Percentiles rank a stretch among this genome's conserved stretches.
Evolutionary conservation across 2,113 vertebrate genomes (phyloP).

Genomic region (Shinisaurus crocodilurus): DNA sequence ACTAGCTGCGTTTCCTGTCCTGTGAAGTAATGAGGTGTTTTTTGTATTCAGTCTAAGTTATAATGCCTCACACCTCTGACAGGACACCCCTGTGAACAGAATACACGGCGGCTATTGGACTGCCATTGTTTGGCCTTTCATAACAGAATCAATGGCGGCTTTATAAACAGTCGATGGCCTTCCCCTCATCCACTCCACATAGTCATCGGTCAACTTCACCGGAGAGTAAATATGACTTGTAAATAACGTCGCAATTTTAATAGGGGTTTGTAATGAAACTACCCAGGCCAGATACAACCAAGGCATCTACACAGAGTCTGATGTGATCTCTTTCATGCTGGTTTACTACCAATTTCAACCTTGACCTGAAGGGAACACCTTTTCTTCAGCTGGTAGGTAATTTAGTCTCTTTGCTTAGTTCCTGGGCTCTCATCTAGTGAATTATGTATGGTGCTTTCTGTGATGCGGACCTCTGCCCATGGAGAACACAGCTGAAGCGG

Average conservation of each 20-base stretch:
- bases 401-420: slow-evolving; percentile 79
- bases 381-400: slow-evolving; percentile 78
- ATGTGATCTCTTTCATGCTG: slow-evolving; percentile 48
- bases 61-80: slow-evolving; percentile 53
- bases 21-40: slow-evolving; percentile 57
- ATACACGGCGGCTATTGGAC: slow-evolving; percentile 15
- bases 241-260: slow-evolving; percentile 38
- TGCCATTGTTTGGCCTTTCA: slow-evolving; percentile 24
- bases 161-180: slow-evolving; percentile 36
- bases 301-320: slow-evolving; percentile 36
- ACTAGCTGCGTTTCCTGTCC: slow-evolving; percentile 57
- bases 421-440: slow-evolving; percentile 81
- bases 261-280: slow-evolving; percentile 20
- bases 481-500: slow-evolving; percentile 65
- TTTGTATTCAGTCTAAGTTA: slow-evolving; percentile 70
- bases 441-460: slow-evolving; percentile 80
- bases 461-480: slow-evolving; percentile 72
- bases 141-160: slow-evolving; percentile 26
- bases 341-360: slow-evolving; percentile 74
- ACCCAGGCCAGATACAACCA: slow-evolving; percentile 31
- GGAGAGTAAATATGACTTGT: slow-evolving; percentile 50
- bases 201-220: neutral
- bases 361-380: slow-evolving; percentile 78
- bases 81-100: slow-evolving; percentile 45
- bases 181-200: neutral